Conservation (phyloP, 1,140 invertebrate genomes). For the Cherax destructor region DNA sequence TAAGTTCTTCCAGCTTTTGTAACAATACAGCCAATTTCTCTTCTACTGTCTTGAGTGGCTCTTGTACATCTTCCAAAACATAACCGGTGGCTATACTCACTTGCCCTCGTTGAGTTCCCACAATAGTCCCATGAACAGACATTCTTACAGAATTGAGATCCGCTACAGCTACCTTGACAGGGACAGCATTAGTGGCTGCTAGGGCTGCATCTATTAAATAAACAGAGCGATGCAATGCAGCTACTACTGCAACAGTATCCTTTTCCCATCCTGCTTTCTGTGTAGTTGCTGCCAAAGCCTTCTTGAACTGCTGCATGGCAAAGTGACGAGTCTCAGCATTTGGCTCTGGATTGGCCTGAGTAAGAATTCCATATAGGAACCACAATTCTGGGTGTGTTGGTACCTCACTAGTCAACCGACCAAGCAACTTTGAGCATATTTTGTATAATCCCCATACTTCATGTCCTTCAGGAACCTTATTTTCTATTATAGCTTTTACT, state of each 20-base stretch:
- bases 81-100: constrained; percentile 47
- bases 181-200: constrained; percentile 7
- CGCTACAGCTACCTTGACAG: constrained; percentile 37
- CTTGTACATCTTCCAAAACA: constrained; percentile 49
- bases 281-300: constrained; percentile 77
- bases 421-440: constrained; percentile 86
- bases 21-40: constrained; percentile 28
- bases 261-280: constrained; percentile 80
- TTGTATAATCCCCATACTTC: constrained; percentile 77
- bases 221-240: constrained; percentile 40
- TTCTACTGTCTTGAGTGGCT: constrained; percentile 43
- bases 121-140: constrained; percentile 20
- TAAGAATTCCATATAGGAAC: constrained; percentile 82
- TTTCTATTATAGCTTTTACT: constrained; percentile 82
- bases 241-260: constrained; percentile 72
- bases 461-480: constrained; percentile 78
- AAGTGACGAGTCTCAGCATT: constrained; percentile 80
- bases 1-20: constrained; percentile 30
- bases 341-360: constrained; percentile 78
- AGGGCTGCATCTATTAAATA: constrained; percentile 50
- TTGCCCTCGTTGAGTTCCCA: constrained; percentile 35
- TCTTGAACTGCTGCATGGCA: constrained; percentile 79
- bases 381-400: constrained; percentile 84
- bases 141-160: constrained; percentile 46
- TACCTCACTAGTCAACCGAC: constrained; percentile 83